These are phyloP conservation scores for Mustelus asterias DNA, from an alignment of 2,113 vertebrate species.

Conservation along the genomic window DNA sequence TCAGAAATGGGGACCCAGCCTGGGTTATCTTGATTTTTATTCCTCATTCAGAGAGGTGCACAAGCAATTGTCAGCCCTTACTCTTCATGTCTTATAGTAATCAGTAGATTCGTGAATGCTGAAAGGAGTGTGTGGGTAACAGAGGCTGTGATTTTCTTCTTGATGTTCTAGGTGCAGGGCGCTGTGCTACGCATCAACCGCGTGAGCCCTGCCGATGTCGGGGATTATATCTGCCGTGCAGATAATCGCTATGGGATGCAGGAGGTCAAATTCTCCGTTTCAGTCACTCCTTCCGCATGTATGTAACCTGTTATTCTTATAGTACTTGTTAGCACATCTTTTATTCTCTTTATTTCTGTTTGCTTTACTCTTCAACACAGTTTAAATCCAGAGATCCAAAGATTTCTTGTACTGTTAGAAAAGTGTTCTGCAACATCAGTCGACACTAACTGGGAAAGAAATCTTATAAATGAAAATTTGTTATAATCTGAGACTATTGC, in stretches of 20 bases:
- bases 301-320: neutral
- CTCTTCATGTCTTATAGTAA: too few species aligned
- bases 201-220: slow-evolving; percentile 66
- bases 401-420: neutral
- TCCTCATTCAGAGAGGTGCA: neutral
- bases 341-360: neutral
- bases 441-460: neutral
- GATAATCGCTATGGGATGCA: slow-evolving; percentile 47
- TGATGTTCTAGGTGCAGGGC: slow-evolving; percentile 60
- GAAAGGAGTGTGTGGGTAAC: neutral
- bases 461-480: too few species aligned
- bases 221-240: slow-evolving; percentile 81
- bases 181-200: slow-evolving; percentile 71
- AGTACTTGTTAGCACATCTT: neutral
- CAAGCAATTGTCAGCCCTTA: neutral
- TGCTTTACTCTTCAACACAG: neutral
- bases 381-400: neutral
- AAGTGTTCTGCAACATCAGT: neutral
- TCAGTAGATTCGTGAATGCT: neutral
- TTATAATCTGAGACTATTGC: neutral
- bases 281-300: slow-evolving; percentile 54
- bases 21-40: neutral
- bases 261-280: slow-evolving; percentile 72
- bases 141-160: neutral
- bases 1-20: neutral